Conservation (phyloP, 2,888 invertebrate species). For the Lithophane leautieri region DNA sequence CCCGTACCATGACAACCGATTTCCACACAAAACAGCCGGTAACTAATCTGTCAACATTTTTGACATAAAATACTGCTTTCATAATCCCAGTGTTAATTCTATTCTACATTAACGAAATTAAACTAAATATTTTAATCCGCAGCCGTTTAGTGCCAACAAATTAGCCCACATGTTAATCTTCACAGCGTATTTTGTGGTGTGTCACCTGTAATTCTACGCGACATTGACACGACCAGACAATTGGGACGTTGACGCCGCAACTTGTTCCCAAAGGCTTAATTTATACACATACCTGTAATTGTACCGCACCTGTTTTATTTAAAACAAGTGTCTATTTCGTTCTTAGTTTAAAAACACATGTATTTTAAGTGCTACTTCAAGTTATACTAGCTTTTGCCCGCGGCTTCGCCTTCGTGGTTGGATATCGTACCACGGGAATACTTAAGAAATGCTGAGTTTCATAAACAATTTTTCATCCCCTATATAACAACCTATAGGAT, state of each 20-base stretch:
- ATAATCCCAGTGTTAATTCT: not conserved
- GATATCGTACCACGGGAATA: too few relatives aligned
- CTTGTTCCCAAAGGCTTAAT: constrained; percentile 38
- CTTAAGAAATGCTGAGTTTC: too few relatives aligned
- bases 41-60: not conserved
- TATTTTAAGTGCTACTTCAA: not conserved
- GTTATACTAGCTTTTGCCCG: not conserved
- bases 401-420: too few relatives aligned
- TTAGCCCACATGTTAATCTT: constrained; percentile 26
- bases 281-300: constrained; percentile 44
- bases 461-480: too few relatives aligned
- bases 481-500: too few relatives aligned
- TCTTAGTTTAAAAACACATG: not conserved
- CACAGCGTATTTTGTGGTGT: constrained; percentile 35
- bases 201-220: constrained; percentile 42
- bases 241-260: constrained; percentile 35
- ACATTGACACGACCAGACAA: constrained; percentile 45
- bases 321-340: constrained; percentile 1
- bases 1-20: not conserved
- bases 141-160: constrained; percentile 15
- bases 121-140: constrained; percentile 31
- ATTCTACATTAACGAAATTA: constrained; percentile 6
- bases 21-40: not conserved
- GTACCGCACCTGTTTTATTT: constrained; percentile 32
- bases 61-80: not conserved